phyloP scores from a whole-genome alignment of 92 coral and sea anemone species.

The Phymanthus crucifer region DNA sequence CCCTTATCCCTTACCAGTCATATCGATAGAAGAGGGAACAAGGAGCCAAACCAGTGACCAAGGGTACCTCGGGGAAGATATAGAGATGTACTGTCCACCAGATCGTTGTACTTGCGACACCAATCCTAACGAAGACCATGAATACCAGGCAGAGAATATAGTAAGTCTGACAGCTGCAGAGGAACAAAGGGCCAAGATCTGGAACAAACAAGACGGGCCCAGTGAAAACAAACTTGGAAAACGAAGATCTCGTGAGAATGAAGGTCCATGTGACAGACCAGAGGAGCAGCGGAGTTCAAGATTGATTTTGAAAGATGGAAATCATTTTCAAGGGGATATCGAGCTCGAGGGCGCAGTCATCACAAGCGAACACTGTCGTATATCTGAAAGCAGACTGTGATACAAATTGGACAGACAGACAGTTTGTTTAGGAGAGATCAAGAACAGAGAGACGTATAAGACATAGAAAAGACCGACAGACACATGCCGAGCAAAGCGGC shows the following conservation, averaged over 20 bases:
- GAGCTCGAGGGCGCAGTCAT: not conserved
- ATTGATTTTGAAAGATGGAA: not conserved
- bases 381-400: not conserved
- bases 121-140: not conserved
- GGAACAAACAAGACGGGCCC: not conserved
- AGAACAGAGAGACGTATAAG: not conserved
- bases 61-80: not conserved
- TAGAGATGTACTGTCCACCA: not conserved
- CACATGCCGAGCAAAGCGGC: too few relatives aligned
- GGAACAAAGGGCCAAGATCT: not conserved
- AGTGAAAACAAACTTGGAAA: not conserved
- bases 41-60: conserved; percentile 6
- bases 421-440: not conserved
- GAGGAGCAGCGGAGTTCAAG: not conserved
- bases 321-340: not conserved
- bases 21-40: conserved; percentile 27
- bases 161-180: not conserved
- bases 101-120: not conserved
- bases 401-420: not conserved
- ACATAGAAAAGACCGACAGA: not conserved
- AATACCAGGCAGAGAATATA: conserved; percentile 5
- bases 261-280: not conserved
- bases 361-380: not conserved
- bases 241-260: not conserved
- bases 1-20: conserved; percentile 9